Conservation (phyloP, 2,888 invertebrate genomes). For the Alcis repandata region DNA sequence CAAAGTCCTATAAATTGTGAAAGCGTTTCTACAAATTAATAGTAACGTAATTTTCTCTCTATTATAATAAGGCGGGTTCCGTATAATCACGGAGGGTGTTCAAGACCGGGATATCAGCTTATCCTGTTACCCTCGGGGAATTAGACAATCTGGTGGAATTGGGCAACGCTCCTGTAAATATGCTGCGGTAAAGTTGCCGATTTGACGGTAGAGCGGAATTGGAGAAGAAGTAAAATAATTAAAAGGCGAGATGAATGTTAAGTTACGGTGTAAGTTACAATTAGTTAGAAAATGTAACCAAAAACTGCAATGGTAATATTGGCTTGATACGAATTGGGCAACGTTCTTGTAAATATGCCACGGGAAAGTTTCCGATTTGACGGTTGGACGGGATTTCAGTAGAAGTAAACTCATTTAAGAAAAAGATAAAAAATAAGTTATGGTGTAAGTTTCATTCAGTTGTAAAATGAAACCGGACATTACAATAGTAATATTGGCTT, state of each 20-base stretch:
- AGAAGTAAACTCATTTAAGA: too few relatives aligned
- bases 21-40: background rate
- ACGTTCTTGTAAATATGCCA: too few relatives aligned
- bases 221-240: slow-evolving; percentile 9
- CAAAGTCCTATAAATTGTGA: background rate
- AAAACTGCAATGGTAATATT: too few relatives aligned
- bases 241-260: background rate
- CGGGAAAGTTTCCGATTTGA: too few relatives aligned
- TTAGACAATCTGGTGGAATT: slow-evolving; percentile 30
- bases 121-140: slow-evolving; percentile 30
- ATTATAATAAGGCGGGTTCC: slow-evolving; percentile 6
- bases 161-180: slow-evolving; percentile 24
- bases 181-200: background rate
- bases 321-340: too few relatives aligned
- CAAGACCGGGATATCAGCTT: slow-evolving; percentile 11
- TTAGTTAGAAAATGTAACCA: too few relatives aligned
- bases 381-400: too few relatives aligned
- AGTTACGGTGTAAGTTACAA: too few relatives aligned
- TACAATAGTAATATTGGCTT: too few relatives aligned
- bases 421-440: too few relatives aligned
- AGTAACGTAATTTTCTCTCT: slow-evolving; percentile 6
- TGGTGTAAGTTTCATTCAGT: too few relatives aligned
- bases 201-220: background rate
- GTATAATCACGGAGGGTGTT: slow-evolving; percentile 20
- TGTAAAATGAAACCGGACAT: too few relatives aligned